Evolutionary conservation across 2,888 invertebrate genomes (phyloP).

Genomic region (Pterobdella sp.): DNA sequence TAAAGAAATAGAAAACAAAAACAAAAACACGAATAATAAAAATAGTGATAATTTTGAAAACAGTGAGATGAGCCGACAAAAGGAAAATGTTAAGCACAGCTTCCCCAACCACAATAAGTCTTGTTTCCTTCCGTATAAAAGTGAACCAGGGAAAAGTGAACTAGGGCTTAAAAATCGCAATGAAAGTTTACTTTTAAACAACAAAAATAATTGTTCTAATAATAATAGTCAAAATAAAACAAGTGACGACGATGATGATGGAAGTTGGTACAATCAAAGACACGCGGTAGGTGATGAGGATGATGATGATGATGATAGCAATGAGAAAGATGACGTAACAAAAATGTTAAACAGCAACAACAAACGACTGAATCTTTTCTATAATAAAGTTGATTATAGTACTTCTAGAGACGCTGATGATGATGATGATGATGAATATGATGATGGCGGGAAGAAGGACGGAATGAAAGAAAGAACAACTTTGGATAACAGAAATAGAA

Average conservation of each 20-base stretch:
- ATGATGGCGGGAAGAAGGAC: background rate
- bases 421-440: background rate
- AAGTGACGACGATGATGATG: background rate
- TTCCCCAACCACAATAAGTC: background rate
- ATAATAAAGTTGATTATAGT: background rate
- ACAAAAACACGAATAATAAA: background rate
- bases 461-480: background rate
- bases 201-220: background rate
- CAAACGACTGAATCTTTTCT: background rate
- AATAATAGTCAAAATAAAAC: background rate
- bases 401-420: conserved; percentile 14
- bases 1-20: background rate
- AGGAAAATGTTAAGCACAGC: background rate
- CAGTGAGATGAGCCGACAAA: background rate
- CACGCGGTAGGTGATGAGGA: too few relatives aligned
- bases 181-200: too few relatives aligned
- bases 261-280: background rate
- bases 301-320: background rate
- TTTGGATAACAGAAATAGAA: conserved; percentile 6
- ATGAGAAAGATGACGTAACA: background rate
- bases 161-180: background rate
- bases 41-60: background rate
- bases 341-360: background rate
- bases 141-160: background rate
- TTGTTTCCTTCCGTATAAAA: background rate